Conservation (phyloP, 2,888 invertebrate genomes). For the Lacanobia wlatinum region DNA sequence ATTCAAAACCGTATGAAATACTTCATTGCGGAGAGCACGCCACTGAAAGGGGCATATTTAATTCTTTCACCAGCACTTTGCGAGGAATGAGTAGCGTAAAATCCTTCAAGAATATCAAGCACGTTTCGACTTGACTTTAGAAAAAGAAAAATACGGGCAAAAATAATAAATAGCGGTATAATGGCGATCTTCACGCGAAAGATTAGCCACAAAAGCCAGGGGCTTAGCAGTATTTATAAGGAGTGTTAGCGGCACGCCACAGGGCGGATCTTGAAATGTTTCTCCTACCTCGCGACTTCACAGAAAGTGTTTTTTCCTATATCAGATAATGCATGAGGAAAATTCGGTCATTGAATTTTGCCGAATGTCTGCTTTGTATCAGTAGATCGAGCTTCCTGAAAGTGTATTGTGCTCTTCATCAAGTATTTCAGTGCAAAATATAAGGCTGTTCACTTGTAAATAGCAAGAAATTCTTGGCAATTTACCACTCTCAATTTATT, state of each 20-base stretch:
- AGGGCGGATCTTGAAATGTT: constrained; percentile 75
- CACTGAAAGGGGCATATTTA: constrained; percentile 83
- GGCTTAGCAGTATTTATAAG: constrained; percentile 90
- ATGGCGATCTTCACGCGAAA: constrained; percentile 89
- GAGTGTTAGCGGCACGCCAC: constrained; percentile 86
- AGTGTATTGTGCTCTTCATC: constrained; percentile 14
- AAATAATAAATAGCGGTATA: constrained; percentile 90
- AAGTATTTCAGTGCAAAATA: constrained; percentile 9
- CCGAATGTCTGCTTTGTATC: constrained; percentile 41
- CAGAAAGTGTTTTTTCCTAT: constrained; percentile 67
- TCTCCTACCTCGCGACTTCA: constrained; percentile 66
- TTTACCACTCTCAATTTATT: constrained; percentile 14
- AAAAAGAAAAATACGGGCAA: constrained; percentile 84
- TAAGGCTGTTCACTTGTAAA: neutral
- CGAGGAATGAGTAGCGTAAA: constrained; percentile 75
- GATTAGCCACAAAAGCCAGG: constrained; percentile 89
- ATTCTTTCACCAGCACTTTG: constrained; percentile 80
- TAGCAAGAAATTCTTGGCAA: neutral
- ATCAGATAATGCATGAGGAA: constrained; percentile 57
- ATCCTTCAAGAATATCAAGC: constrained; percentile 81
- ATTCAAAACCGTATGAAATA: constrained; percentile 85
- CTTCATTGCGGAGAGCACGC: constrained; percentile 80
- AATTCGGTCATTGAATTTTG: constrained; percentile 57
- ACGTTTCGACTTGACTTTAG: constrained; percentile 84
- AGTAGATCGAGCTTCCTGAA: constrained; percentile 18